A percentile compares a stretch with the other conserved stretches of the same genome.
These are phyloP conservation scores for Latrodectus hesperus DNA, from an alignment of 2,888 invertebrate species.

Conservation along the genomic window DNA sequence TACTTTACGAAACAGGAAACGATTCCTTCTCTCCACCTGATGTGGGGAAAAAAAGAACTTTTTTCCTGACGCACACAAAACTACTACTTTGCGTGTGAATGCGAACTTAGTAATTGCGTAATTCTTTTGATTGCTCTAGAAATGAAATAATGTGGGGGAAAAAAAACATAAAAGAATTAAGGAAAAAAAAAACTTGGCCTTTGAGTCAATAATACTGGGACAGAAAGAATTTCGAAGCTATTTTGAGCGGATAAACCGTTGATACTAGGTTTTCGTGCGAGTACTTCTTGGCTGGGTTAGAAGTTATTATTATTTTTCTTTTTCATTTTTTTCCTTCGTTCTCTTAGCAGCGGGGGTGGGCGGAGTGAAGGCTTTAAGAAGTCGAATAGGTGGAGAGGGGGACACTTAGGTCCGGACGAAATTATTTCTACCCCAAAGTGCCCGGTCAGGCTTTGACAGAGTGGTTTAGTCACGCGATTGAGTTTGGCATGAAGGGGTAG, in stretches of 20 bases:
- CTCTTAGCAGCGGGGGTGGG: too few relatives aligned
- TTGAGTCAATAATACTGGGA: conserved; percentile 22
- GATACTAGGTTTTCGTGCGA: conserved; percentile 52
- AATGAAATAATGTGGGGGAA: too few relatives aligned
- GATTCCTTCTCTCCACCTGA: not conserved
- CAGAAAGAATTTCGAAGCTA: not conserved
- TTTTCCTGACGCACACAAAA: conserved; percentile 20
- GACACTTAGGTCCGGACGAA: conserved; percentile 21
- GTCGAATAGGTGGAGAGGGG: not conserved
- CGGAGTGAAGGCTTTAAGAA: too few relatives aligned
- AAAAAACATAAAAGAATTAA: not conserved
- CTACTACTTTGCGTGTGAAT: conserved; percentile 25
- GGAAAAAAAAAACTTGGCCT: not conserved
- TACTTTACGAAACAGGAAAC: not conserved
- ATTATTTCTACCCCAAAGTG: conserved; percentile 49
- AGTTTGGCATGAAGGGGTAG: too few relatives aligned
- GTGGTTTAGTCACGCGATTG: conserved; percentile 17
- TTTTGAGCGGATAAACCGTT: conserved; percentile 22
- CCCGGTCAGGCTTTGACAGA: conserved; percentile 22
- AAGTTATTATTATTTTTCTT: conserved; percentile 15
- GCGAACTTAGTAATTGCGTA: conserved; percentile 36
- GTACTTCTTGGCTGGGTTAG: not conserved
- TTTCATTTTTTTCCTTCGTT: not conserved
- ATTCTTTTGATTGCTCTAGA: conserved; percentile 17
- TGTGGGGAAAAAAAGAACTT: not conserved